Conservation (phyloP, 2,797 vertebrate species). For the Pangasius larnaudii region DNA sequence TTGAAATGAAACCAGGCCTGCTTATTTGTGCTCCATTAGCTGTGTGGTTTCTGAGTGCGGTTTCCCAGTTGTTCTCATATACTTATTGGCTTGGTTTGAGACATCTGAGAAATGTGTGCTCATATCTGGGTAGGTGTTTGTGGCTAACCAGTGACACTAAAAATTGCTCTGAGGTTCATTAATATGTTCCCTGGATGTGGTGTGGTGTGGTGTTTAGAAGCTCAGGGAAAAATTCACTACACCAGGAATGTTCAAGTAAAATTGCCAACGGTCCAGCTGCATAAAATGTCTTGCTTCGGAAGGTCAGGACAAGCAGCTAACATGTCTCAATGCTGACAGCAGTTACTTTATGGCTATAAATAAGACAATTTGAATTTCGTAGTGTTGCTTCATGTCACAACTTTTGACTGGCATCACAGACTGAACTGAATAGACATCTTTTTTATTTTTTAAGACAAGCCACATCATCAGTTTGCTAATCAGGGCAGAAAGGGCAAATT, state of each 20-base stretch:
- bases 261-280: background rate
- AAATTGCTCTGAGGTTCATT: constrained; percentile 4
- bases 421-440: background rate
- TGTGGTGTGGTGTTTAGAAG: background rate
- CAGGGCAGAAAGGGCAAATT: background rate
- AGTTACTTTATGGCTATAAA: background rate
- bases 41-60: background rate
- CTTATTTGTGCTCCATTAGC: constrained; percentile 1
- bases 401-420: background rate
- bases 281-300: background rate
- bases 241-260: background rate
- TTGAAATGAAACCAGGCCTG: background rate
- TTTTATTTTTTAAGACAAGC: background rate
- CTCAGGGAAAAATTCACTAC: background rate
- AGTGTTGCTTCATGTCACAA: background rate
- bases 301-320: background rate
- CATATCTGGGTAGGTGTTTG: constrained; percentile 2
- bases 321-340: too few species aligned
- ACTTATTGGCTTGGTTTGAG: background rate
- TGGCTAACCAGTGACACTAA: background rate
- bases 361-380: too few species aligned
- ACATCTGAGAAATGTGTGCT: background rate
- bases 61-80: background rate
- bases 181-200: background rate
- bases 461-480: background rate